phyloP scores from a whole-genome alignment of 2,888 invertebrate species.

The Omphaloscelis lunosa region DNA sequence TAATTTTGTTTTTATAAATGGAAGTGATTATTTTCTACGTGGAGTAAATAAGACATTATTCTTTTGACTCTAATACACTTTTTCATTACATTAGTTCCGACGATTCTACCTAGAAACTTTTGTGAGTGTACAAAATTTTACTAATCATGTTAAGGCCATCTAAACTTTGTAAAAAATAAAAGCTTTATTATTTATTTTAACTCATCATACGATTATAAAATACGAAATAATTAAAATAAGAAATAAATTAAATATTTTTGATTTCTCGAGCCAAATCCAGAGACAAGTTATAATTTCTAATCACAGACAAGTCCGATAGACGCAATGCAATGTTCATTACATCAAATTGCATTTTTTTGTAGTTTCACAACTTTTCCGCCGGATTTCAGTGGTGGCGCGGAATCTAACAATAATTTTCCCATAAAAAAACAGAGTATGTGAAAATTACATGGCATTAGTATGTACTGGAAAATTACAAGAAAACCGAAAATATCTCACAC shows the following conservation, averaged over 20 bases:
- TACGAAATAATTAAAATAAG: neutral
- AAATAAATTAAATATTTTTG: neutral
- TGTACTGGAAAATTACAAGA: neutral
- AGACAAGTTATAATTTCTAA: neutral
- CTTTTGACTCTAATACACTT: neutral
- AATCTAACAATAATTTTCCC: no score
- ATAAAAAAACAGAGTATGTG: neutral
- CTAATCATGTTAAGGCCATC: neutral
- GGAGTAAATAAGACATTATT: slow-evolving; percentile 1
- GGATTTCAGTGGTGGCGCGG: no score
- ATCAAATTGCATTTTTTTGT: no score
- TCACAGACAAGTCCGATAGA: neutral
- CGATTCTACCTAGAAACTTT: neutral
- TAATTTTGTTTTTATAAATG: slow-evolving; percentile 26
- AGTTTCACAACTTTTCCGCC: no score
- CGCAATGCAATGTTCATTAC: no score
- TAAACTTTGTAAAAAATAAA: neutral
- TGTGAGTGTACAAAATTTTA: neutral
- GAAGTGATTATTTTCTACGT: slow-evolving; percentile 28
- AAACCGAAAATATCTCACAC: neutral
- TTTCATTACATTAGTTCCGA: neutral
- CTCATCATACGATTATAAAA: slow-evolving; percentile 26
- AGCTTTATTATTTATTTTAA: neutral
- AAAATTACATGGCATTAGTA: neutral
- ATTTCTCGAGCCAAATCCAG: neutral